Conservation (phyloP, 2,113 vertebrate genomes). For the Cynoglossus semilaevis region DNA sequence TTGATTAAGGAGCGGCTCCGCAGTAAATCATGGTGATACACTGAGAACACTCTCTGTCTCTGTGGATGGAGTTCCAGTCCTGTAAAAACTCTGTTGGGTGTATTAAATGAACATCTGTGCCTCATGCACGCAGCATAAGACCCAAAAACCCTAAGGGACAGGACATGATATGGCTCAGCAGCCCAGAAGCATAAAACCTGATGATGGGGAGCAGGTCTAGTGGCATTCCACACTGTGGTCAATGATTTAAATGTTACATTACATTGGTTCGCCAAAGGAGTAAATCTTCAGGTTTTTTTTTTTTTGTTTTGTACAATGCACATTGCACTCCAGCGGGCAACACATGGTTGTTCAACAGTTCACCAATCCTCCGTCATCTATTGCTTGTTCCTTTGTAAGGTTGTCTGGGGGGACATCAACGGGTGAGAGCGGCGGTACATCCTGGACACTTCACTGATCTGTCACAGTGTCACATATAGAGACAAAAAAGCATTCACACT, state of each 20-base stretch:
- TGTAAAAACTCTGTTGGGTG: background rate
- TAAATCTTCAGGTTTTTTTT: background rate
- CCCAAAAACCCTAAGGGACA: background rate
- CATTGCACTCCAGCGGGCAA: too few species aligned
- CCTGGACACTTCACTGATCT: too few species aligned
- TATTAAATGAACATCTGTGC: background rate
- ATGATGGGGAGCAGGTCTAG: background rate
- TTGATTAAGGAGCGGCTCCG: conserved; percentile 16
- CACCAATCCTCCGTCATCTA: too few species aligned
- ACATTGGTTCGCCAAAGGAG: background rate
- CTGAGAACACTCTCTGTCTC: conserved; percentile 1
- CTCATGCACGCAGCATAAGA: too few species aligned
- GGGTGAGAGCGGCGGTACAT: too few species aligned
- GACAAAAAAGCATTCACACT: too few species aligned
- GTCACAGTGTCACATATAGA: too few species aligned
- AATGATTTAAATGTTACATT: background rate
- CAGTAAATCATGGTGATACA: conserved; percentile 18
- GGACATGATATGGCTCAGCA: background rate
- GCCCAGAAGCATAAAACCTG: background rate
- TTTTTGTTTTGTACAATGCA: background rate
- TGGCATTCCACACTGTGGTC: background rate
- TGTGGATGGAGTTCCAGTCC: background rate
- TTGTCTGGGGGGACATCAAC: too few species aligned
- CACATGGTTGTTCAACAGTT: too few species aligned
- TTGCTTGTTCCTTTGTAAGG: too few species aligned